Conservation (phyloP, 2,888 invertebrate genomes). For the Ommatoiulus sabulosus region DNA sequence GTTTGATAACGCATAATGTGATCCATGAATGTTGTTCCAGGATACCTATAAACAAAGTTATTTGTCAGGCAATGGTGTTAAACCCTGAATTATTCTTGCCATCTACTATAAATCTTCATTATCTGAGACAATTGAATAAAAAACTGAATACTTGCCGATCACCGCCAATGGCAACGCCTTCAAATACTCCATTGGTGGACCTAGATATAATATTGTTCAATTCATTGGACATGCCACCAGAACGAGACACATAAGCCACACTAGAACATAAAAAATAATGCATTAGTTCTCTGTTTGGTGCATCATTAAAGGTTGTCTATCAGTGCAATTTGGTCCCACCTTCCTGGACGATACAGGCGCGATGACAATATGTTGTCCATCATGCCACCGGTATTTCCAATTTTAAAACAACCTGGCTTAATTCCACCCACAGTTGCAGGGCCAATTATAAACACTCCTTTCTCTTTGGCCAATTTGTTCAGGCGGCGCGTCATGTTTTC, state of each 20-base stretch:
- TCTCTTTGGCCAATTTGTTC: conserved; percentile 84
- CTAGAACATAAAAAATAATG: conserved; percentile 69
- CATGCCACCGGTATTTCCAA: conserved; percentile 99
- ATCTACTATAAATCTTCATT: not conserved
- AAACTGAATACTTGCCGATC: conserved; percentile 72
- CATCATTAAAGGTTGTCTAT: conserved; percentile 14
- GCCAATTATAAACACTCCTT: conserved; percentile 88
- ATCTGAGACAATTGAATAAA: not conserved
- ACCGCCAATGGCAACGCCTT: conserved; percentile 98
- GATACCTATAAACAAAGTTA: conserved; percentile 76
- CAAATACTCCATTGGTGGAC: conserved; percentile 96
- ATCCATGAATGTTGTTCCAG: conserved; percentile 98
- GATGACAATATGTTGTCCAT: conserved; percentile 98
- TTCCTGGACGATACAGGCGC: conserved; percentile 93
- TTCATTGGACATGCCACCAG: conserved; percentile 99
- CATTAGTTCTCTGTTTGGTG: not conserved
- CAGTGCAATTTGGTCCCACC: conserved; percentile 64
- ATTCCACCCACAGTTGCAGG: conserved; percentile 98
- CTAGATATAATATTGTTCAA: conserved; percentile 97
- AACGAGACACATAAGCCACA: conserved; percentile 97
- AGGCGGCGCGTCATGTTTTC: conserved; percentile 98
- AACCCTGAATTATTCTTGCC: not conserved
- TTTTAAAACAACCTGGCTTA: conserved; percentile 99
- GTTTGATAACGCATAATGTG: conserved; percentile 86
- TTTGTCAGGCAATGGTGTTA: not conserved